Conservation (phyloP, 2,113 vertebrate species). For the Leptodactylus fuscus region DNA sequence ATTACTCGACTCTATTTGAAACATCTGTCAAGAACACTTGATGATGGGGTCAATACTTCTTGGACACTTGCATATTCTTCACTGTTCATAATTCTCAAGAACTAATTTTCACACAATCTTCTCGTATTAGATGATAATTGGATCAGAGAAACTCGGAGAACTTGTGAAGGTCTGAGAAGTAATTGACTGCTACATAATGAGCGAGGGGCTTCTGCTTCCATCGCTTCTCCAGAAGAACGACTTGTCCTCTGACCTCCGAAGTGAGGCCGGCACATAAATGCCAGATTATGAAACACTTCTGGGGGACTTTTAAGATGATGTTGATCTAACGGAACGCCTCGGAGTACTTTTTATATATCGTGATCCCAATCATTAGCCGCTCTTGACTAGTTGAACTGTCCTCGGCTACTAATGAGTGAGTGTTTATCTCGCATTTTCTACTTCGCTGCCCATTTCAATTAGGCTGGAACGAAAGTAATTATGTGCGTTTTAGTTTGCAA, state of each 20-base stretch:
- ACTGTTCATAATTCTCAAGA: slow-evolving; percentile 10
- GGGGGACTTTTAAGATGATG: slow-evolving; percentile 3
- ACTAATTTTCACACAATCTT: slow-evolving; percentile 24
- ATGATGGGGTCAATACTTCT: slow-evolving; percentile 5
- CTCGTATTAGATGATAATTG: slow-evolving; percentile 15
- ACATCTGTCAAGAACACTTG: slow-evolving; percentile 13
- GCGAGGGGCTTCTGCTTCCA: not conserved
- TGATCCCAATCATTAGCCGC: slow-evolving; percentile 33
- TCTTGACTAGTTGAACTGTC: slow-evolving; percentile 55
- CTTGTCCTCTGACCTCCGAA: slow-evolving; percentile 41
- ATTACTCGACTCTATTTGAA: not conserved
- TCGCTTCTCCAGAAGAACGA: not conserved
- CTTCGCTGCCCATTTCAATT: slow-evolving; percentile 51
- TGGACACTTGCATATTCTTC: not conserved
- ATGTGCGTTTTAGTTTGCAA: slow-evolving; percentile 26
- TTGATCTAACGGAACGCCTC: not conserved
- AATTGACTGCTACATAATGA: slow-evolving; percentile 42
- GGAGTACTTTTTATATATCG: slow-evolving; percentile 8
- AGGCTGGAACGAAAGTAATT: slow-evolving; percentile 43
- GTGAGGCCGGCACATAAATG: slow-evolving; percentile 2
- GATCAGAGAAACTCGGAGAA: slow-evolving; percentile 25
- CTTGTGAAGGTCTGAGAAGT: slow-evolving; percentile 35
- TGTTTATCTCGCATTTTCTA: slow-evolving; percentile 54
- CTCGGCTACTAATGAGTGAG: slow-evolving; percentile 35
- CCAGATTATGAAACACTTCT: slow-evolving; percentile 13